Conservation (phyloP, 1,140 invertebrate species). For the Trypoxylus dichotomus region DNA sequence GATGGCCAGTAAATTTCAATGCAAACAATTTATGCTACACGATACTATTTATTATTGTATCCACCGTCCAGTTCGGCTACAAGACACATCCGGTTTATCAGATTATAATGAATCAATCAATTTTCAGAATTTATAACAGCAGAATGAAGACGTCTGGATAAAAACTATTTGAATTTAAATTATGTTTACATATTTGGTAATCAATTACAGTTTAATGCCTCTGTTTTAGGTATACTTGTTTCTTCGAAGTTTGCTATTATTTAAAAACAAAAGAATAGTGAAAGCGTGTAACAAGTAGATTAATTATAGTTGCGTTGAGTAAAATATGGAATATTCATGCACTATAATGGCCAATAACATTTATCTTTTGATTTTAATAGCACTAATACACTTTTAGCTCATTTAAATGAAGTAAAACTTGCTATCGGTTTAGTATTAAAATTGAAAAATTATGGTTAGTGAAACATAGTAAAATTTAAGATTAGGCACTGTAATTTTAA, state of each 20-base stretch:
- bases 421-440: too few species aligned
- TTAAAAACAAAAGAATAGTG: too few species aligned
- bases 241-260: too few species aligned
- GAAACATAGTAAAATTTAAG: neutral
- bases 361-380: too few species aligned
- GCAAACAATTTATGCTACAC: neutral
- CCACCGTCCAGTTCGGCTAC: neutral
- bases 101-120: conserved; percentile 7
- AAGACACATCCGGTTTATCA: neutral
- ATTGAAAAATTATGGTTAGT: neutral
- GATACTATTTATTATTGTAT: neutral
- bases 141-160: neutral
- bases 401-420: too few species aligned
- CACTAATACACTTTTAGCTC: too few species aligned
- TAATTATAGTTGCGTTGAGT: too few species aligned
- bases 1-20: neutral
- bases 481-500: neutral
- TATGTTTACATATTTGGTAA: neutral
- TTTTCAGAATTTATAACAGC: neutral
- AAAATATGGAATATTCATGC: too few species aligned
- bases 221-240: too few species aligned
- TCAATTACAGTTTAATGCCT: too few species aligned
- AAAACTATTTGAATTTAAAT: conserved; percentile 8
- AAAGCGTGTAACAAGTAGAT: too few species aligned
- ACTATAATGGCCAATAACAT: too few species aligned